Evolutionary conservation across 2,888 invertebrate species (phyloP).

Genomic region (Automeris io): DNA sequence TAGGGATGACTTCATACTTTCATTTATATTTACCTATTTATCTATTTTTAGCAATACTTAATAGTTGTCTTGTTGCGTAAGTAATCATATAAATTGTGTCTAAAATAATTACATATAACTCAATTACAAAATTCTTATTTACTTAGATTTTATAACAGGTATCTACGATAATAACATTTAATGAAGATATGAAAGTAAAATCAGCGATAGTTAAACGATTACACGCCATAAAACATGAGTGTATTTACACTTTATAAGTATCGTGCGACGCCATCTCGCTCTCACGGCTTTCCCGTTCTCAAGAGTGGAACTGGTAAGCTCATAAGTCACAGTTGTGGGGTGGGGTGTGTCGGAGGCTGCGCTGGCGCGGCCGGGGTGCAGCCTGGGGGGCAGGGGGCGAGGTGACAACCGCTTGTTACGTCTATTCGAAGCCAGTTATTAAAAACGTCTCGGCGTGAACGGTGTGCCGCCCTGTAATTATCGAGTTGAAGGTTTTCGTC

Average conservation of each 20-base stretch:
- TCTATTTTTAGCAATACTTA: too few species aligned
- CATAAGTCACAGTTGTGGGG: constrained; percentile 62
- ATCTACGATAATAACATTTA: not conserved
- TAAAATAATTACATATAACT: too few species aligned
- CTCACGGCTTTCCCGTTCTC: constrained; percentile 37
- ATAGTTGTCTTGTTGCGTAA: too few species aligned
- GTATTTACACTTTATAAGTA: constrained; percentile 50
- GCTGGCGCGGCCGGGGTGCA: constrained; percentile 45
- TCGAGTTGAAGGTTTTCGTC: constrained; percentile 65
- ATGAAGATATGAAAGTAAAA: constrained; percentile 21
- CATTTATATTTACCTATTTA: too few species aligned
- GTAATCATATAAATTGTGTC: too few species aligned
- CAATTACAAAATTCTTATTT: too few species aligned
- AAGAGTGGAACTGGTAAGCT: constrained; percentile 41
- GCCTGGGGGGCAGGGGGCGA: constrained; percentile 56
- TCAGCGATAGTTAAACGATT: constrained; percentile 19
- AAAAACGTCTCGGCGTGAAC: constrained; percentile 78
- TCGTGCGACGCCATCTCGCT: constrained; percentile 37
- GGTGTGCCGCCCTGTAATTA: constrained; percentile 77
- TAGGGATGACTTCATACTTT: too few species aligned
- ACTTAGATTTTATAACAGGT: not conserved
- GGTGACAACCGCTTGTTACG: constrained; percentile 77
- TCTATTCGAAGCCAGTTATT: constrained; percentile 77
- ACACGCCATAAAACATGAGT: constrained; percentile 18
- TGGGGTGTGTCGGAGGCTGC: constrained; percentile 57